Conservation (phyloP, 2,113 vertebrate species). For the Stomatorhinus ivindoensis region DNA sequence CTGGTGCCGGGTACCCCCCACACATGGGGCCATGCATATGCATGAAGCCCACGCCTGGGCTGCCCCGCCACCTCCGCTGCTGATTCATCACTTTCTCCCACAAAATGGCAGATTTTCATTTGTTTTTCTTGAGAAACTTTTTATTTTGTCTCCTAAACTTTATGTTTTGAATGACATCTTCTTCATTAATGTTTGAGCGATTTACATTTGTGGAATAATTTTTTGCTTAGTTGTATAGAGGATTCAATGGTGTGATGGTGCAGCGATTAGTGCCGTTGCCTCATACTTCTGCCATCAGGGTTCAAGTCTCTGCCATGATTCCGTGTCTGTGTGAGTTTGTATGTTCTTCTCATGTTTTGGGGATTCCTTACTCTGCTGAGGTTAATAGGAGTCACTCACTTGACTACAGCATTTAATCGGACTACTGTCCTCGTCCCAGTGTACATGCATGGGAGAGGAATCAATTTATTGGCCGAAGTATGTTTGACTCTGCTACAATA, state of each 20-base stretch:
- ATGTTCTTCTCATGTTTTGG: background rate
- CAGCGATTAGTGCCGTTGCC: background rate
- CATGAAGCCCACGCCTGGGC: background rate
- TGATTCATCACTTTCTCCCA: background rate
- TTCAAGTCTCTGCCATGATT: background rate
- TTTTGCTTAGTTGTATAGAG: background rate
- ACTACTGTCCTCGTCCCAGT: too few species aligned
- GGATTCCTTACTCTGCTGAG: background rate
- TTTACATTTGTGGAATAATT: background rate
- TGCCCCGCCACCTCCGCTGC: background rate
- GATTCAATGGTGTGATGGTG: background rate
- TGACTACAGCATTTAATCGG: too few species aligned
- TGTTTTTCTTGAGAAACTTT: background rate
- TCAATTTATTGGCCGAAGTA: too few species aligned
- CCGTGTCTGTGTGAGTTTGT: background rate
- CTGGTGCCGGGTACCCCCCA: constrained; percentile 12
- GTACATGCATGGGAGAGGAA: too few species aligned
- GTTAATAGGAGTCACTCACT: background rate
- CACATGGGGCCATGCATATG: constrained; percentile 53
- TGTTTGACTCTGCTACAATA: too few species aligned
- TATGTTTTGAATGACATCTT: background rate
- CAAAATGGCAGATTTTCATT: background rate
- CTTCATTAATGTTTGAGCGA: background rate
- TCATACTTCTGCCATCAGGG: background rate
- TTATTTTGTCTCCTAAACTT: background rate